Evolutionary conservation across 2,888 invertebrate genomes (phyloP), one percentile per base, ranked within the genome.

Genomic region (Drosophila testacea): DNA sequence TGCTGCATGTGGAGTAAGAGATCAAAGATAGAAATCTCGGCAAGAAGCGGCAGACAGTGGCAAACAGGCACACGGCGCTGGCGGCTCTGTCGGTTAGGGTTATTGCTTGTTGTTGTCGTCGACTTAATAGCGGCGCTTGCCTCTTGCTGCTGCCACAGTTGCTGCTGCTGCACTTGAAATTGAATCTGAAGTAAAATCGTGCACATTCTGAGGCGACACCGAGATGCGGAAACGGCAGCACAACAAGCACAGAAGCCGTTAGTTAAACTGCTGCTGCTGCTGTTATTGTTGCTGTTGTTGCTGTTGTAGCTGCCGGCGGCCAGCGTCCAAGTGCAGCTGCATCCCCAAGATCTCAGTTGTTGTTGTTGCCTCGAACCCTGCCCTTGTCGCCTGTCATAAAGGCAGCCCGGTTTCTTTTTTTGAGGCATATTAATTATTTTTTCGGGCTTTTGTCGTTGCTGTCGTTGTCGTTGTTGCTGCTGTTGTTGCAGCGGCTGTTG

Each of bases 341-440:
- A 87, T 79, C 78, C 73, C 77, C 54, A 52, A 52, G 47, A 64
- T 77, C 55, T 41, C 57, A 44, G 36, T 36, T n/a, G 34, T 41
- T 50, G 51, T 41, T 60, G 51, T 63, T 69, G 69, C 79, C 64
- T 69, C 79, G 79, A 79, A 79, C 77, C 77, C 77, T 88, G 85
- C 84, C 84, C 90, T 90, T 88, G 90, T 85, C 79, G 79, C 81
- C 79, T 90, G 88, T 89, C 89, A 90, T 89, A 89, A 90, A 88
- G 83, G 77, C 80, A 69, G 80, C 66, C 70, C 71, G 75, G 81
- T 56, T 64, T 41, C 42, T 36, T 44, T 42, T 84, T 80, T 84
- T 83, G 85, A 82, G 91, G 91, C 90, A 90, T 90, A 91, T 91
- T 90, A 90, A 90, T 91, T 90, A 91, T 90, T 89, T 77, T 73